Evolutionary conservation across 2,797 vertebrate genomes (phyloP).

Genomic region (Girardinus metallicus): DNA sequence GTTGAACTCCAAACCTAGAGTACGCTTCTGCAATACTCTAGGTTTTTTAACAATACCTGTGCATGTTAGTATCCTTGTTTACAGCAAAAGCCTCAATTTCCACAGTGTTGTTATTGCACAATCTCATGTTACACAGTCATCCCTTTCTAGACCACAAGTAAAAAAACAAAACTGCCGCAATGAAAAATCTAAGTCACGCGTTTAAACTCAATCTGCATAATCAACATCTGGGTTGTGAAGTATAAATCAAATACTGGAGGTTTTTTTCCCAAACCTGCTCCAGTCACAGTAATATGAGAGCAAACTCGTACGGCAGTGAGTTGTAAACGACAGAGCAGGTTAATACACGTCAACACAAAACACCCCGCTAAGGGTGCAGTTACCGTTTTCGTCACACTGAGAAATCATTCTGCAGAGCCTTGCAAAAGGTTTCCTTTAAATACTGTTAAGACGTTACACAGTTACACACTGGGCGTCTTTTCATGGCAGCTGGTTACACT

Average conservation of each 20-base stretch:
- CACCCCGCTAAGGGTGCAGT: background rate
- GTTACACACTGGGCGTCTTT: background rate
- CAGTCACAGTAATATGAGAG: conserved; percentile 9
- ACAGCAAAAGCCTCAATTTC: conserved; percentile 26
- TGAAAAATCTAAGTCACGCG: background rate
- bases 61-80: conserved; percentile 36
- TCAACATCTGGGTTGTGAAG: conserved; percentile 28
- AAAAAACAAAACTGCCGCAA: background rate
- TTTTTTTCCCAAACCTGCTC: background rate
- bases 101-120: conserved; percentile 72
- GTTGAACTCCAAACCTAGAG: background rate
- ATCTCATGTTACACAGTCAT: conserved; percentile 40
- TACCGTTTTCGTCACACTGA: background rate
- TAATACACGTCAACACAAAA: conserved; percentile 5
- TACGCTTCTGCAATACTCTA: background rate
- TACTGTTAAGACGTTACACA: background rate
- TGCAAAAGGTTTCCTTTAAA: background rate
- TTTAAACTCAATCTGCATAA: conserved; percentile 6
- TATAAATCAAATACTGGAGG: conserved; percentile 7
- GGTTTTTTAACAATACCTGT: conserved; percentile 42
- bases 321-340: background rate
- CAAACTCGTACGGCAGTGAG: background rate
- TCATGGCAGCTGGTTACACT: background rate
- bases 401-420: background rate
- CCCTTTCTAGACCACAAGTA: conserved; percentile 10